A percentile compares a stretch with the other conserved stretches of the same genome.
Evolutionary conservation across 2,888 invertebrate genomes (phyloP).

Genomic region (Cyclophora albipunctata): DNA sequence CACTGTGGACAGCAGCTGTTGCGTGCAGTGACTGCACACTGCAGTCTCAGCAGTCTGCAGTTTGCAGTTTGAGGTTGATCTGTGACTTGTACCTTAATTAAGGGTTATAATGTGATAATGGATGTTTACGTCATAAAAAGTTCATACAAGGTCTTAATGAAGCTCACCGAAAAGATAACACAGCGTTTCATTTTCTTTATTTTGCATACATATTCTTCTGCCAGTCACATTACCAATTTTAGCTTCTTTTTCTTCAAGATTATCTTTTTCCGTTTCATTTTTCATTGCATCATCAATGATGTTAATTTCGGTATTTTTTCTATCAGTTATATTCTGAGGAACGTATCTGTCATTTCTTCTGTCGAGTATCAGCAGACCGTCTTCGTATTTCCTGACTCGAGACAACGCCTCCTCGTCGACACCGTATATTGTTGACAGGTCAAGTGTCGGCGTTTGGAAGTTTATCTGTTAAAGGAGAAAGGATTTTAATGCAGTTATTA

Average conservation of each 20-base stretch:
- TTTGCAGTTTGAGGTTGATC: too few relatives aligned
- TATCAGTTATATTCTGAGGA: conserved; percentile 26
- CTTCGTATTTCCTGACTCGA: conserved; percentile 33
- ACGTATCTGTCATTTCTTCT: conserved; percentile 33
- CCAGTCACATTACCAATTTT: conserved; percentile 5
- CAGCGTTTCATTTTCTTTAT: conserved; percentile 31
- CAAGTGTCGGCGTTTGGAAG: conserved; percentile 50
- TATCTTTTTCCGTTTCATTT: background rate
- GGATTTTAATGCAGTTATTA: background rate
- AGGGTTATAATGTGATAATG: too few relatives aligned
- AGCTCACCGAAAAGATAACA: conserved; percentile 49
- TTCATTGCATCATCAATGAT: background rate
- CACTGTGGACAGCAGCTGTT: too few relatives aligned
- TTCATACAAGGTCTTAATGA: too few relatives aligned
- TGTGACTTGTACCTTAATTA: too few relatives aligned
- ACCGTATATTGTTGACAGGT: conserved; percentile 54
- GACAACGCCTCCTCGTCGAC: conserved; percentile 37
- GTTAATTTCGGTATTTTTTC: background rate
- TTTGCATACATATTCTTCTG: conserved; percentile 34
- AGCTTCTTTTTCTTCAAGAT: background rate
- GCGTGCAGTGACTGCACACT: too few relatives aligned
- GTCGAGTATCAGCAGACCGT: conserved; percentile 44
- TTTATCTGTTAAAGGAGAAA: conserved; percentile 37
- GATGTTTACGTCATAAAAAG: too few relatives aligned
- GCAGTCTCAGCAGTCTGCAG: too few relatives aligned